Conservation (phyloP, 1,140 invertebrate species). For the Drosophila mayri region DNA sequence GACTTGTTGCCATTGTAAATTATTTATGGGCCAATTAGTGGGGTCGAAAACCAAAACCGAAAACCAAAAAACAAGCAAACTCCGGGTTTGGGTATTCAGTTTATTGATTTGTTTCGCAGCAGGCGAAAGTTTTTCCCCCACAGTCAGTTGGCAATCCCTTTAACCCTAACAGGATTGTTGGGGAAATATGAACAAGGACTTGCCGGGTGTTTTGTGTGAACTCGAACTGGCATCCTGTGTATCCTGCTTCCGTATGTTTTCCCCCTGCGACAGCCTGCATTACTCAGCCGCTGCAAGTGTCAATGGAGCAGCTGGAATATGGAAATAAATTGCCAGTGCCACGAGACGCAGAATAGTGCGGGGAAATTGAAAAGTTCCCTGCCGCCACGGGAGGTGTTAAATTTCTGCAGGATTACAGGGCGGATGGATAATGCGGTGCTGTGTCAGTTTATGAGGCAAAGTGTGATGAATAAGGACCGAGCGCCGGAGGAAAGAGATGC, state of each 20-base stretch:
- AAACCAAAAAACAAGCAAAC: constrained; percentile 14
- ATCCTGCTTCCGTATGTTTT: neutral
- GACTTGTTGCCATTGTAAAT: constrained; percentile 68
- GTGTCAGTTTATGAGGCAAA: constrained; percentile 1
- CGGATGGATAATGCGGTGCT: constrained; percentile 19
- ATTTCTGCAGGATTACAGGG: constrained; percentile 23
- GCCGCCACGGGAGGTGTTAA: constrained; percentile 27
- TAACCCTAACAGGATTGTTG: constrained; percentile 22
- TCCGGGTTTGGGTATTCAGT: constrained; percentile 12
- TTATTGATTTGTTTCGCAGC: constrained; percentile 52
- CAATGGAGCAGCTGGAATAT: constrained; percentile 65
- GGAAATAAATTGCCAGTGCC: constrained; percentile 65
- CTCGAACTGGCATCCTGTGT: constrained; percentile 22
- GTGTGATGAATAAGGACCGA: constrained; percentile 8
- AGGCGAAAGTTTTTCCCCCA: constrained; percentile 30
- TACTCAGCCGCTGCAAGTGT: constrained; percentile 46
- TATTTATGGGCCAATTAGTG: constrained; percentile 79
- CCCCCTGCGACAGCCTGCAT: constrained; percentile 15
- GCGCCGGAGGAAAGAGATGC: neutral
- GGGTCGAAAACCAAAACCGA: constrained; percentile 31
- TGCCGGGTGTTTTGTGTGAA: constrained; percentile 22
- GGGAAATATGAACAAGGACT: constrained; percentile 29
- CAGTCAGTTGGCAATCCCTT: constrained; percentile 17
- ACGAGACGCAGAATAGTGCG: constrained; percentile 16
- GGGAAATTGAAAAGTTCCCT: constrained; percentile 28